These are phyloP conservation scores for Craterocephalus amniculus DNA, from an alignment of 2,797 vertebrate genomes.

Conservation along the genomic window DNA sequence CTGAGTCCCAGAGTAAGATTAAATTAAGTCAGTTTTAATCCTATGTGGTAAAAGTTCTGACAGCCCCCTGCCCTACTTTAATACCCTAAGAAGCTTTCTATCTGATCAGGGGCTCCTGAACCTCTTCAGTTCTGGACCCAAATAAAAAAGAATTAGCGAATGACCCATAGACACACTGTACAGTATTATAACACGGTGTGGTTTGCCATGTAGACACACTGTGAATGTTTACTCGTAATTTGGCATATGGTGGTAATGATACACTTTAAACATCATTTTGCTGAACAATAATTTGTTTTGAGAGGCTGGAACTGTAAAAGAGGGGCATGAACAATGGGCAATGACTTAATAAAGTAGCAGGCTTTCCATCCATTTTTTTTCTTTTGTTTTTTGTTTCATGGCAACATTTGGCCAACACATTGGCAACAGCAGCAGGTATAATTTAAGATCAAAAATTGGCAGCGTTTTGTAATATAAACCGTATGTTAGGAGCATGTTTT, in stretches of 20 bases:
- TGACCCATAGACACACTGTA: slow-evolving; percentile 35
- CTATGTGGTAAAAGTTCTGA: slow-evolving; percentile 63
- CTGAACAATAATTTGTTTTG: slow-evolving; percentile 16
- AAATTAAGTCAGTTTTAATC: slow-evolving; percentile 69
- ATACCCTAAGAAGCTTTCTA: slow-evolving; percentile 69
- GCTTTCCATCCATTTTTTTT: slow-evolving; percentile 36
- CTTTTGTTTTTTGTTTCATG: not conserved
- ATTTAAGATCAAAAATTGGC: not conserved
- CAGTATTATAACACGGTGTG: slow-evolving; percentile 5
- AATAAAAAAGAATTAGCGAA: slow-evolving; percentile 55
- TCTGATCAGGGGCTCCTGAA: slow-evolving; percentile 64
- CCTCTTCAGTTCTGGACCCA: slow-evolving; percentile 47
- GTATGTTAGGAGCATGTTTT: not conserved
- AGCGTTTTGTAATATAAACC: not conserved
- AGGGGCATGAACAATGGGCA: slow-evolving; percentile 53
- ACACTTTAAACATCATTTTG: slow-evolving; percentile 19
- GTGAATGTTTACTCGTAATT: slow-evolving; percentile 31
- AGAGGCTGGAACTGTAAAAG: slow-evolving; percentile 38
- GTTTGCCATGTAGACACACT: slow-evolving; percentile 36
- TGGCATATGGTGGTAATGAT: slow-evolving; percentile 39
- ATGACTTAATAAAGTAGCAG: slow-evolving; percentile 45
- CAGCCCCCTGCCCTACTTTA: slow-evolving; percentile 65
- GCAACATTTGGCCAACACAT: slow-evolving; percentile 8
- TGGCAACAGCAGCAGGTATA: slow-evolving; percentile 18
- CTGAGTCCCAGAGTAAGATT: slow-evolving; percentile 57